These are phyloP conservation scores for Drosophila teissieri DNA, from an alignment of 1,140 invertebrate genomes.

Conservation along the genomic window DNA sequence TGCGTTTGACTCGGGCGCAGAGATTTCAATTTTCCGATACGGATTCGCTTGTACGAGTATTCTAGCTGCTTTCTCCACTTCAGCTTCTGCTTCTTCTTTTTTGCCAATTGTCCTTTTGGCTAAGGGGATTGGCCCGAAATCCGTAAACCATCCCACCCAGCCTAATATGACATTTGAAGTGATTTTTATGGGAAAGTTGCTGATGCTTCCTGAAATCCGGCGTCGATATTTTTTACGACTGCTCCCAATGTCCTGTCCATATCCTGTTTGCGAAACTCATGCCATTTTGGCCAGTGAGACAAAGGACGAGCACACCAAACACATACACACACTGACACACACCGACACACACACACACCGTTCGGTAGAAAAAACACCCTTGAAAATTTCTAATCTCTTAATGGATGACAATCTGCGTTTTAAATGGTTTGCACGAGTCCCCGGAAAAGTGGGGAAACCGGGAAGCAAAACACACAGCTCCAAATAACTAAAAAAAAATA, in stretches of 20 bases:
- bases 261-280: slow-evolving; percentile 74
- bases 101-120: slow-evolving; percentile 69
- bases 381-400: slow-evolving; percentile 82
- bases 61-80: not conserved
- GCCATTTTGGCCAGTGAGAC: slow-evolving; percentile 65
- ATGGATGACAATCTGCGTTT: slow-evolving; percentile 83
- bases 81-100: not conserved
- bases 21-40: slow-evolving; percentile 81
- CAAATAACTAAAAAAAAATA: slow-evolving; percentile 54
- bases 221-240: slow-evolving; percentile 60
- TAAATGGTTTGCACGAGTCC: slow-evolving; percentile 75
- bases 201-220: slow-evolving; percentile 65
- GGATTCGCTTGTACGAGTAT: slow-evolving; percentile 42
- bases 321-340: slow-evolving; percentile 5
- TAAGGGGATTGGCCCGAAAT: slow-evolving; percentile 50
- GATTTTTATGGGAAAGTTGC: slow-evolving; percentile 82
- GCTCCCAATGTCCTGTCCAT: slow-evolving; percentile 55
- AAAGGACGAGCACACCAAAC: slow-evolving; percentile 51
- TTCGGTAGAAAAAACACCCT: slow-evolving; percentile 62
- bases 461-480: slow-evolving; percentile 11
- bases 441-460: slow-evolving; percentile 18
- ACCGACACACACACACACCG: slow-evolving; percentile 19
- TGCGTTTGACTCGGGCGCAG: slow-evolving; percentile 61
- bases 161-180: slow-evolving; percentile 82
- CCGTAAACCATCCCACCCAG: slow-evolving; percentile 40